Evolutionary conservation across 2,113 vertebrate genomes (phyloP).

Genomic region (Hippolais icterina): DNA sequence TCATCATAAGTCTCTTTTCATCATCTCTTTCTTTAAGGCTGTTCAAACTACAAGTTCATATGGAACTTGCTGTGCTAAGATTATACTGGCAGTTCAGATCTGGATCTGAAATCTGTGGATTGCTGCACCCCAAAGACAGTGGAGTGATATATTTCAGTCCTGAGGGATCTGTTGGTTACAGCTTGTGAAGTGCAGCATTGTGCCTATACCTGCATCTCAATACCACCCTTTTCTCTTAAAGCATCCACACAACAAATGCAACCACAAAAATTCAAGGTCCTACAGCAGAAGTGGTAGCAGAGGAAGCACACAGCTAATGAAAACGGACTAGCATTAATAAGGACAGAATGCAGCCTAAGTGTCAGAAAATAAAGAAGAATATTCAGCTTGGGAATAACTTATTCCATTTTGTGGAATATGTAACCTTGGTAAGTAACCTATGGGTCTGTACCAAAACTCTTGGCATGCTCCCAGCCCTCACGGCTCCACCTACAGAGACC

Average conservation of each 20-base stretch:
- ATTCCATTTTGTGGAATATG: neutral
- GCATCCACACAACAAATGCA: neutral
- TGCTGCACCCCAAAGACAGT: neutral
- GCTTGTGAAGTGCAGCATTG: neutral
- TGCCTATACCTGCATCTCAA: neutral
- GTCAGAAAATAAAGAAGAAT: neutral
- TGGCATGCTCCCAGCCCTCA: neutral
- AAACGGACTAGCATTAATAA: neutral
- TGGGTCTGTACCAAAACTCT: neutral
- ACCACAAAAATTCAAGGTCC: neutral
- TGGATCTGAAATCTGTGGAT: neutral
- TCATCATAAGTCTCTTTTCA: neutral
- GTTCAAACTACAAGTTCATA: neutral
- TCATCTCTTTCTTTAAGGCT: neutral
- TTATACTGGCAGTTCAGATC: neutral
- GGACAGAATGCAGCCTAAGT: neutral
- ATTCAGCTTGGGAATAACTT: neutral
- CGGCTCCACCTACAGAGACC: neutral
- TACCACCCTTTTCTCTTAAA: neutral
- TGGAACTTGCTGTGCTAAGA: neutral
- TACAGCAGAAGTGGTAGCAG: neutral
- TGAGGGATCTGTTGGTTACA: neutral
- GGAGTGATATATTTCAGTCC: neutral
- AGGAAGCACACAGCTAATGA: neutral
- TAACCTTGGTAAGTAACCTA: neutral